Evolutionary conservation across 2,797 vertebrate genomes (phyloP).

Genomic region (Darevskia mixta): DNA sequence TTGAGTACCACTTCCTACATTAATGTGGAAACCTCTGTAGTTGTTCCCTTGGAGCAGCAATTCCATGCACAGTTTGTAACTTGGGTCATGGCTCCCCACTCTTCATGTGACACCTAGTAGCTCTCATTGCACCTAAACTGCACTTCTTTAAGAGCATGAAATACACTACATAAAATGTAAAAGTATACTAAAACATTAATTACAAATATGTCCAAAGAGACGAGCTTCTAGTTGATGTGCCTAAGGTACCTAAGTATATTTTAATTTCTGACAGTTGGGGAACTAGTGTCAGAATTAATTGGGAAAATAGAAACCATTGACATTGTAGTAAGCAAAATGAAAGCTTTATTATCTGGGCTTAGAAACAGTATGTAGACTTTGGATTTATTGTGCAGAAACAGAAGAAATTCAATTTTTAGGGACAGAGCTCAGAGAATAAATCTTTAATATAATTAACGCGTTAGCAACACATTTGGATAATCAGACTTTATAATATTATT

Average conservation of each 20-base stretch:
- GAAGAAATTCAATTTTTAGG: background rate
- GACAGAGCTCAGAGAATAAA: background rate
- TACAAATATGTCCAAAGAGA: background rate
- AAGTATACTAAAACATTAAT: background rate
- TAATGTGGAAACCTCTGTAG: background rate
- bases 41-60: background rate
- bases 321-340: background rate
- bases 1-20: background rate
- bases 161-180: background rate
- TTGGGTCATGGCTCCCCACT: background rate
- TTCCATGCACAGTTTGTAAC: background rate
- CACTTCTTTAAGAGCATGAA: background rate
- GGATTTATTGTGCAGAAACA: background rate
- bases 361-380: background rate
- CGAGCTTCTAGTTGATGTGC: background rate
- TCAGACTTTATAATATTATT: background rate
- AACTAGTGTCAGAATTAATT: background rate
- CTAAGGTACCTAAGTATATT: background rate
- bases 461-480: background rate
- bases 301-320: background rate
- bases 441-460: background rate
- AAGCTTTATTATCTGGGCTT: background rate
- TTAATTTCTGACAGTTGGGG: background rate
- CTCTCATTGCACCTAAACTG: too few species aligned
- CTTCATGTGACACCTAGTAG: too few species aligned